Percentiles rank a stretch among this genome's conserved stretches.
Evolutionary conservation across 1,140 invertebrate species (phyloP).

Genomic region (Phthorimaea operculella): DNA sequence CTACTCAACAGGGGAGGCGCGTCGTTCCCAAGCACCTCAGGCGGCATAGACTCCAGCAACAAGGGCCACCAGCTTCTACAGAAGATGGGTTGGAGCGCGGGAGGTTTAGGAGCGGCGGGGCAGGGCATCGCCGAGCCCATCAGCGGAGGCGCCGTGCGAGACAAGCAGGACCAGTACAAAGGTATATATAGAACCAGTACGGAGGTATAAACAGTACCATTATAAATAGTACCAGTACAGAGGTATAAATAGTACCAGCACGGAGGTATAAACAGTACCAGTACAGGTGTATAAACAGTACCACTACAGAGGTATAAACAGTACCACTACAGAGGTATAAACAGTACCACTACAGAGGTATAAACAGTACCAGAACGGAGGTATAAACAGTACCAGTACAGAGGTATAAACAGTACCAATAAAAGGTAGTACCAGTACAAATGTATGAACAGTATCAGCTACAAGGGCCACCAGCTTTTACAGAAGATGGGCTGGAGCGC

Average conservation of each 20-base stretch:
- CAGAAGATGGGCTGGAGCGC: slow-evolving; percentile 96
- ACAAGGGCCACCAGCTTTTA: slow-evolving; percentile 96
- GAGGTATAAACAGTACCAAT: too few relatives aligned
- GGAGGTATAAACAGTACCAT: too few relatives aligned
- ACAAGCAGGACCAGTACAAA: slow-evolving; percentile 91
- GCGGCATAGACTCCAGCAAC: slow-evolving; percentile 73
- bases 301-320: too few relatives aligned
- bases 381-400: too few relatives aligned
- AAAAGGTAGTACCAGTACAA: slow-evolving; percentile 93
- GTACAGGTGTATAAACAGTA: too few relatives aligned
- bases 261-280: slow-evolving; percentile 87
- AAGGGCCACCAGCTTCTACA: slow-evolving; percentile 95
- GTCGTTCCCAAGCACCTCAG: slow-evolving; percentile 24
- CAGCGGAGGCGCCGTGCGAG: slow-evolving; percentile 90
- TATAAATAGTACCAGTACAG: too few relatives aligned
- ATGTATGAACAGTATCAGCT: slow-evolving; percentile 71
- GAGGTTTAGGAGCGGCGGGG: slow-evolving; percentile 90
- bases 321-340: too few relatives aligned
- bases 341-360: slow-evolving; percentile 37
- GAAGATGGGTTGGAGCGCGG: slow-evolving; percentile 95
- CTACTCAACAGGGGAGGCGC: slow-evolving; percentile 20
- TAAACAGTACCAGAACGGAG: too few relatives aligned
- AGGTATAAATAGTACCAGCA: too few relatives aligned
- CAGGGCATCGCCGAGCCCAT: slow-evolving; percentile 96
- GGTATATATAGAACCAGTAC: too few relatives aligned